Conservation (phyloP, 2,888 invertebrate species). For the Perithous albicinctus region DNA sequence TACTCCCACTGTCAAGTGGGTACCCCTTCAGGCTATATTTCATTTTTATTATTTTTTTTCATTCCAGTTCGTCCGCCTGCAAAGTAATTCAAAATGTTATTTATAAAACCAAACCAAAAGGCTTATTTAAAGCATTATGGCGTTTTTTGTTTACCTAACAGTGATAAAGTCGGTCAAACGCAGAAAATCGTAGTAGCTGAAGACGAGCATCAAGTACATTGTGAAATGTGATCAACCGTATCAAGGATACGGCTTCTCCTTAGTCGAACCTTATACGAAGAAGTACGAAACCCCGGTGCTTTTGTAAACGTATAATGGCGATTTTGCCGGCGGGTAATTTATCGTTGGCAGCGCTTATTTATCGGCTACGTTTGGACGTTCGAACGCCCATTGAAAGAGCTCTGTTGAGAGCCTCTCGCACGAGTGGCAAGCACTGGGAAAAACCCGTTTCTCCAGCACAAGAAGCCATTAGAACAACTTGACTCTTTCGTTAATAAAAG, state of each 20-base stretch:
- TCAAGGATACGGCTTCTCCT: no score
- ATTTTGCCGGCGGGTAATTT: constrained; percentile 74
- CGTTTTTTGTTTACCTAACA: no score
- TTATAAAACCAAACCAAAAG: no score
- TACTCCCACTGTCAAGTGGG: no score
- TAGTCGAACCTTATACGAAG: no score
- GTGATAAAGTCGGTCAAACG: background rate
- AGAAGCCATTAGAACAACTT: background rate
- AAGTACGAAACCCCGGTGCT: background rate
- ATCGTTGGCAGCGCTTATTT: constrained; percentile 71
- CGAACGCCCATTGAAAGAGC: constrained; percentile 62
- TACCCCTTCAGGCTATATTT: no score
- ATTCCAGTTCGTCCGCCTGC: no score
- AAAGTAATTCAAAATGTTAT: no score
- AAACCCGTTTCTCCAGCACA: constrained; percentile 56
- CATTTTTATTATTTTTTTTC: no score
- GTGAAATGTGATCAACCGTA: background rate
- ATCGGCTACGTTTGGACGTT: constrained; percentile 53
- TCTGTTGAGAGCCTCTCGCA: constrained; percentile 44
- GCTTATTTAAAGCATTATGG: no score
- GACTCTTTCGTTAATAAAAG: constrained; percentile 14
- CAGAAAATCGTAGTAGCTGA: background rate
- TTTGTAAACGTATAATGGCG: constrained; percentile 21
- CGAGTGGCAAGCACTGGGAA: constrained; percentile 22
- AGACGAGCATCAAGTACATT: background rate